Base-by-base conservation (phyloP, 1,140 invertebrate genomes). In the Calycopis cecrops region DNA sequence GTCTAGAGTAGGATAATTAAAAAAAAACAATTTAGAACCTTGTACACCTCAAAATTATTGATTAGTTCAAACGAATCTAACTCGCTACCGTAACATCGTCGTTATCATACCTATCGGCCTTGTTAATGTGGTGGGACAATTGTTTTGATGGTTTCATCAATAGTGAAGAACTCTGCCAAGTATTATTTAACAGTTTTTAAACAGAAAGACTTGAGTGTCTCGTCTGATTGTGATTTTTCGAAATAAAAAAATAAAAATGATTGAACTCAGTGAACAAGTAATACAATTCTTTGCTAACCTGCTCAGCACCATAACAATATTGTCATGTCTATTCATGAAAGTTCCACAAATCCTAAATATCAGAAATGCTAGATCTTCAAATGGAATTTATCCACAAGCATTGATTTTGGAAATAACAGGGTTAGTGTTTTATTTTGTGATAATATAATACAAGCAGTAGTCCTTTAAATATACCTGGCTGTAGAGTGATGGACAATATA, bases 331-430 rank as follows among this genome's bases (percentile, higher is more conserved):
- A 34, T 84, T 93, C 55, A 74, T 92, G 62, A 94, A 94, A 88
- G 86, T 93, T 48, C 93, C 93, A 3, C 93, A 94, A 85, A 93
- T 94, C 60, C 70, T 91, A 44, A 90, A 89, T 58, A 70, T 94
- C 47, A 60, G 88, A 38, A 85, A 88, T 59, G 72, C 90, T 28
- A 89, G 91, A 73, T 90, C 89, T 38, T 90, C 91, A 9, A 85
- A 88, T 60, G 91, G 91, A 17, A 90, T 94, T 14, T 92, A 91
- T 61, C 63, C 91, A 50, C 71, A 90, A 59, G 89, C 91, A 37
- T 78, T 94, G 57, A 60, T 91, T 12, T 83, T 94, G 87, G 93
- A 94, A 82, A 78, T 93, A 14, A 85, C 80, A 51, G 93, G 92
- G 92, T 93, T 87, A 79, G 58, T 52, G 1, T 28, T 1, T 9